Base-by-base conservation (phyloP, 37 sponge, comb jelly and placozoan species). In the Spongia lamella region DNA sequence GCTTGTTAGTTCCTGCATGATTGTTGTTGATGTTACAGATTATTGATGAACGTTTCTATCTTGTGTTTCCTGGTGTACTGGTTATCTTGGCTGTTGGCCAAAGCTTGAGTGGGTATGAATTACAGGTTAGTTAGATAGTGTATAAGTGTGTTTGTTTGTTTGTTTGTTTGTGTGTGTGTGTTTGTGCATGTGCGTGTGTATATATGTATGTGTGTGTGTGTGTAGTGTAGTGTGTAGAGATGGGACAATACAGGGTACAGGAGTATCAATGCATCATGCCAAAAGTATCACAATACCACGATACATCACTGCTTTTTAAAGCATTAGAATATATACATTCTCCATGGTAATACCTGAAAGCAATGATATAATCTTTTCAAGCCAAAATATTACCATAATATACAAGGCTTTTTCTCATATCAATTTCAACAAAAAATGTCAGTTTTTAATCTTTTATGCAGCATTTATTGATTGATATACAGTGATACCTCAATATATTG, bases 101-200 rank as follows among this genome's bases (percentile, higher is more conserved):
- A 35, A 87, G 85, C 51, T 70, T 94, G 1, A 94, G 91, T 79
- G 95, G 95, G 19, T 94, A 94, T 61, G 81, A 84, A 29, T 43
- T 94, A 52, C 86, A 84, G 75, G 93, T 87, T 69, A 56, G 72
- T 55, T n/a, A n/a, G n/a, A n/a, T n/a, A n/a, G n/a, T n/a, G n/a
- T n/a, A n/a, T n/a, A n/a, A 13, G 6, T 25, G n/a, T 61, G 76
- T 2, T 43, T 74, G 75, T 32, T n/a, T n/a, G n/a, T n/a, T n/a
- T n/a, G n/a, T n/a, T n/a, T n/a, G n/a, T n/a, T n/a, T 27, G 21
- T 76, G 35, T 72, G 16, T n/a, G 20, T 40, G 52, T 25, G n/a
- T n/a, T n/a, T n/a, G 26, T 43, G 47, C 9, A 9, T 9, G 25
- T 61, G 26, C 21, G 62, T 34, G 24, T 9, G 25, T 77, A 54